Base-by-base conservation (phyloP, 2,888 invertebrate species). In the Acrobasis consociella region DNA sequence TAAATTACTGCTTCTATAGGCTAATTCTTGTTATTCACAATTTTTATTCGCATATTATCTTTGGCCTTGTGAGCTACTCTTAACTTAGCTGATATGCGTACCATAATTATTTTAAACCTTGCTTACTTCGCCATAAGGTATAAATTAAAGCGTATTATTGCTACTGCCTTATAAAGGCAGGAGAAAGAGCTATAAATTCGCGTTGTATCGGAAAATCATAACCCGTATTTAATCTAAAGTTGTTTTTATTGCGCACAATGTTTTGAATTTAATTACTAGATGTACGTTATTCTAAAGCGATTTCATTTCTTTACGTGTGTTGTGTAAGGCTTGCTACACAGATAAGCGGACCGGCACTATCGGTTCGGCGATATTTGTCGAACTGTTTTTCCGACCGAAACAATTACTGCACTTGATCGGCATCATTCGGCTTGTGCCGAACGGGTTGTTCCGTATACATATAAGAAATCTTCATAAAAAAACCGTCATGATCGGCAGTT, bases 201-300 rank as follows among this genome's bases (percentile, higher is more conserved):
- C 31, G 22, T 52, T 22, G 52, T 52, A 52, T 52, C 52, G 52
- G 52, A 52, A 22, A 46, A 3, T 10, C 46, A 46, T 46, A 46
- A 46, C 46, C 46, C 46, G n/a, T 46, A 46, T 52, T 52, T 52
- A 52, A 62, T 65, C 59, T 61, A 71, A 65, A 64, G 68, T 66
- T 65, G 38, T 69, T 72, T 67, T 71, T 64, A 71, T 67, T 67
- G 70, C 77, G 77, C 77, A 78, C 77, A 78, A 76, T 72, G 67
- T 71, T 72, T 71, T 67, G 63, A 68, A 67, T 55, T 60, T 66
- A 66, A 66, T 51, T 67, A 65, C 64, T 51, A 63, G 49, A 52
- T 55, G 38, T 64, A 55, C 62, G 31, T 60, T 60, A 65, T 64
- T 62, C 62, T 38, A 52, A 62, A 62, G 46, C 60, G 60, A 63